These are phyloP conservation scores for Craseonycteris thonglongyai DNA, from an alignment of 2,113 vertebrate species.

Conservation along the genomic window DNA sequence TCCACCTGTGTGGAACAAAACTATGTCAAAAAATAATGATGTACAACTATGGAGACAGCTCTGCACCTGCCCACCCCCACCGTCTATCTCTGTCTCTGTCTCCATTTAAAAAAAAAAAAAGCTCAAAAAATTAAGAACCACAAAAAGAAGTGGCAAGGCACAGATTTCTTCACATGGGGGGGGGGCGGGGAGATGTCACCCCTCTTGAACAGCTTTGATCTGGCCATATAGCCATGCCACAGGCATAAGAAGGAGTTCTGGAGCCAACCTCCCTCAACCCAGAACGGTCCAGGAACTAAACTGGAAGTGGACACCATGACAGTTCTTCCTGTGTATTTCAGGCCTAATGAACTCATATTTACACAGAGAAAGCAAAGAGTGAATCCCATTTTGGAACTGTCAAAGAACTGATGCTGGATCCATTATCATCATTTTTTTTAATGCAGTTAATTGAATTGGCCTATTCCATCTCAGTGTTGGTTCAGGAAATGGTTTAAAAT, in stretches of 20 bases:
- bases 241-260: background rate
- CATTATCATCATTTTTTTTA: conserved; percentile 17
- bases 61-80: no score
- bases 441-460: conserved; percentile 19
- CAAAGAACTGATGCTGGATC: conserved; percentile 1
- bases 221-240: background rate
- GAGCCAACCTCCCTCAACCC: fast-evolving
- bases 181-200: background rate
- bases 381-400: conserved; percentile 49
- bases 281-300: background rate
- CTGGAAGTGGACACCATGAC: background rate
- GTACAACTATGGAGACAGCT: no score
- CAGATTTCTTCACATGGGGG: background rate
- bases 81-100: no score
- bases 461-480: background rate
- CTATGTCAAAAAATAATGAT: no score
- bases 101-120: no score
- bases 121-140: background rate
- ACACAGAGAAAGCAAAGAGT: background rate
- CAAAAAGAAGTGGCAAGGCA: background rate
- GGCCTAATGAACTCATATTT: background rate
- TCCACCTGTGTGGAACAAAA: no score
- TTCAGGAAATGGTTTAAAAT: conserved; percentile 42
- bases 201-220: background rate
- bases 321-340: background rate